Evolutionary conservation across 2,797 vertebrate genomes (phyloP), one percentile per base, ranked within the genome.

Genomic region (Siniperca obscura): DNA sequence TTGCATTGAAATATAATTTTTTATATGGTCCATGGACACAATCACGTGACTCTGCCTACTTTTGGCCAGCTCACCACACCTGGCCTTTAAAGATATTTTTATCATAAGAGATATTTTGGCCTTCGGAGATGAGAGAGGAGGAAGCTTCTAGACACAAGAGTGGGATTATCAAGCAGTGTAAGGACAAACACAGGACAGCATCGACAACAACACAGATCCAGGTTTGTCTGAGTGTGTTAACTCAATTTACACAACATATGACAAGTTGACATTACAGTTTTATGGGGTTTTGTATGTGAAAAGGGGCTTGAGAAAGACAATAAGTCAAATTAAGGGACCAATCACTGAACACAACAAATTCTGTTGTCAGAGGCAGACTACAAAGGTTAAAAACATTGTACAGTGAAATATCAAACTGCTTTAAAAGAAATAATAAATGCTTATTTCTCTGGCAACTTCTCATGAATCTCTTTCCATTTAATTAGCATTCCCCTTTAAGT

Each of bases 401-500:
- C 22, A 44, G 6, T 61, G 48, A 62, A 21, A 61, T 78, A 80
- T 74, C 12, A 74, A 87, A 74, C 30, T 70, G 56, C 53, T 74
- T 72, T 46, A 56, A 87, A 70, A 71, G 4, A 84, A 72, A 76
- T 52, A 70, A 78, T 10, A 68, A 75, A 74, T 78, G 30, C 2
- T 68, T 78, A 42, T 81, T 87, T 27, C 60, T 83, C 62, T 30
- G 44, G 62, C 55, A 84, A 64, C 22, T 42, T 72, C 62, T 70
- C 48, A 48, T 74, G 44, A 74, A 67, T 70, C 59, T 46, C 7
- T 67, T 86, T 80, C 78, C 13, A 90, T 91, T 90, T 70, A 81
- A 89, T 90, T 86, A 79, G 59, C 64, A 64, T 73, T 79, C 59
- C 25, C 48, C 55, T 85, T 87, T 34, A 81, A 85, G 69, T 70